Evolutionary conservation across 2,888 invertebrate species (phyloP).

Genomic region (Dimorphilus gyrociliatus): DNA sequence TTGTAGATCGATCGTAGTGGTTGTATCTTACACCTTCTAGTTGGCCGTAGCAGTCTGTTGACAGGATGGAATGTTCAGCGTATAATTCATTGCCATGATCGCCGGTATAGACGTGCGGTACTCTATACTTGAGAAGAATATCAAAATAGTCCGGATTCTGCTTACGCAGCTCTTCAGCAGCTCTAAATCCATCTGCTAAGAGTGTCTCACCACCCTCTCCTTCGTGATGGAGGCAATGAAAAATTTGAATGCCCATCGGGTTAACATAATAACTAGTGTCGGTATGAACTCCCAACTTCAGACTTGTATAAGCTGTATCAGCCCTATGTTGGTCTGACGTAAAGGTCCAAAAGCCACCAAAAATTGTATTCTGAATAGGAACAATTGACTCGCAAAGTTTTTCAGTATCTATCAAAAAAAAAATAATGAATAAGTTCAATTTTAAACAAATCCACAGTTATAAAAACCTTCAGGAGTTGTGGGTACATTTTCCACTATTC

Average conservation of each 20-base stretch:
- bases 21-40: constrained; percentile 52
- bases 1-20: constrained; percentile 53
- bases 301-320: constrained; percentile 56
- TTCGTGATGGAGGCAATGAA: constrained; percentile 45
- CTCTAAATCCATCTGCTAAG: constrained; percentile 56
- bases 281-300: constrained; percentile 53
- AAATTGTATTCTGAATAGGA: constrained; percentile 52
- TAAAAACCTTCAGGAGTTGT: constrained; percentile 30
- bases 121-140: constrained; percentile 2
- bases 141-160: constrained; percentile 48
- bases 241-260: constrained; percentile 51
- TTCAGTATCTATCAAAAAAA: too few species aligned
- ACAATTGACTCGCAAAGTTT: constrained; percentile 44
- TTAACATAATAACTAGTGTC: constrained; percentile 62
- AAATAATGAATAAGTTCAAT: too few species aligned
- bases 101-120: constrained; percentile 14
- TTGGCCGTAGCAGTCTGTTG: too few species aligned
- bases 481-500: constrained; percentile 10
- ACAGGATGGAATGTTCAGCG: neutral
- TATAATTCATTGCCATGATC: too few species aligned
- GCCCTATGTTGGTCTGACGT: constrained; percentile 45
- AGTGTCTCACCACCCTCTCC: constrained; percentile 54
- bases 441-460: too few species aligned
- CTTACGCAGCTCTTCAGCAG: constrained; percentile 44
- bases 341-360: constrained; percentile 57